Conservation (phyloP, 2,888 invertebrate genomes). For the Chalcis sispes region DNA sequence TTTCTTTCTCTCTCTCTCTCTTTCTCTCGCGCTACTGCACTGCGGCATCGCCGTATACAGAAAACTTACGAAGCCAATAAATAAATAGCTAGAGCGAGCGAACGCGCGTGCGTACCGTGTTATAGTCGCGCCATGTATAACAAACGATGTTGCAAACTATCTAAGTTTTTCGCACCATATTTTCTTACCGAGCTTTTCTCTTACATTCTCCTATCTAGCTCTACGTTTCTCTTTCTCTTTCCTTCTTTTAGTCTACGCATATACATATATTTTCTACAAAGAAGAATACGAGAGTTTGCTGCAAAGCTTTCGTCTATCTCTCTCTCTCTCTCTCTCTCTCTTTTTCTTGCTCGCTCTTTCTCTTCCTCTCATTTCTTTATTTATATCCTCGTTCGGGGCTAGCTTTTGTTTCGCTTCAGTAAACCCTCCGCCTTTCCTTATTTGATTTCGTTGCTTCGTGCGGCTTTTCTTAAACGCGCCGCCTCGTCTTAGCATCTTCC, state of each 20-base stretch:
- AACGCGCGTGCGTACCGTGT: conserved; percentile 17
- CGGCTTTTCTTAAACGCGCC: background rate
- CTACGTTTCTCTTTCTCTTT: conserved; percentile 20
- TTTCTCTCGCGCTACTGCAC: conserved; percentile 9
- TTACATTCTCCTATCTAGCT: background rate
- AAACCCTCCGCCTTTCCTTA: conserved; percentile 7
- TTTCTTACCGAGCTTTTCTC: conserved; percentile 56
- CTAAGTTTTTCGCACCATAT: conserved; percentile 61
- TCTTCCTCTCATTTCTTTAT: conserved; percentile 16
- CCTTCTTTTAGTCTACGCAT: background rate
- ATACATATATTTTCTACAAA: no score
- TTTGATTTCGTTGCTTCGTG: conserved; percentile 29
- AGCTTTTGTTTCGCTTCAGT: conserved; percentile 28
- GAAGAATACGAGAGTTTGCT: no score
- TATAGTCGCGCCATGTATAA: conserved; percentile 50
- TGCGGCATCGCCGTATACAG: conserved; percentile 48
- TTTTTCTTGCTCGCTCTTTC: conserved; percentile 1
- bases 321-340: conserved; percentile 22
- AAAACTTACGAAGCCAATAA: conserved; percentile 64
- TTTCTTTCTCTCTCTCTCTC: conserved; percentile 2
- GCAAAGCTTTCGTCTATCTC: no score
- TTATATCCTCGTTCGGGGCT: conserved; percentile 21
- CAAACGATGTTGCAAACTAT: conserved; percentile 62
- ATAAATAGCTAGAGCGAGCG: conserved; percentile 59
- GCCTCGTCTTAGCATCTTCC: background rate